These are phyloP conservation scores for Augiades crinisus DNA, from an alignment of 2,888 invertebrate genomes.

Conservation along the genomic window DNA sequence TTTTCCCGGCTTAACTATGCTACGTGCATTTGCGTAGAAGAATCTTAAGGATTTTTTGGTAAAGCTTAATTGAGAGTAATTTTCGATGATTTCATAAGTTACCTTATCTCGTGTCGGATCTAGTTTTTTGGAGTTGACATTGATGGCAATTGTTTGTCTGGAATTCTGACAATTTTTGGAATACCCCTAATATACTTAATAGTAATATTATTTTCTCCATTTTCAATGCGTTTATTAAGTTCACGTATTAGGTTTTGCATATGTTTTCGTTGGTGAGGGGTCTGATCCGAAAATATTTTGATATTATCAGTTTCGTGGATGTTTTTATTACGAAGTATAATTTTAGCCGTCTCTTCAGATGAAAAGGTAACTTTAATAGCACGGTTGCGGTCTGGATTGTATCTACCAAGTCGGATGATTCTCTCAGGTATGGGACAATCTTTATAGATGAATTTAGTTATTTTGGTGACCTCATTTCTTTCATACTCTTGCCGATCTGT, in stretches of 20 bases:
- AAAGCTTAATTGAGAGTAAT: conserved; percentile 11
- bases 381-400: conserved; percentile 7
- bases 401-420: conserved; percentile 25
- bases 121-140: conserved; percentile 14
- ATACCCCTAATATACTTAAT: conserved; percentile 32
- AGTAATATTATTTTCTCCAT: conserved; percentile 28
- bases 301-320: conserved; percentile 2
- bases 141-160: conserved; percentile 14
- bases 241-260: conserved; percentile 22
- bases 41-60: conserved; percentile 4
- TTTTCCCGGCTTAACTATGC: background rate
- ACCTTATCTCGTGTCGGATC: background rate
- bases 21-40: conserved; percentile 3
- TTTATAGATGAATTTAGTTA: conserved; percentile 5
- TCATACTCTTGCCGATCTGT: background rate
- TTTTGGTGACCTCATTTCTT: conserved; percentile 9
- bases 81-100: conserved; percentile 23
- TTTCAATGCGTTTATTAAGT: conserved; percentile 19
- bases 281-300: conserved; percentile 29
- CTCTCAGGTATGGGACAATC: too few species aligned
- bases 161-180: conserved; percentile 27
- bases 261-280: conserved; percentile 27
- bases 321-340: conserved; percentile 18
- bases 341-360: conserved; percentile 11
- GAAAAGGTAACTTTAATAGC: conserved; percentile 25